Percentiles rank a stretch among this genome's conserved stretches.
Conservation (phyloP, 2,113 vertebrate genomes). For the Labeo rohita region DNA sequence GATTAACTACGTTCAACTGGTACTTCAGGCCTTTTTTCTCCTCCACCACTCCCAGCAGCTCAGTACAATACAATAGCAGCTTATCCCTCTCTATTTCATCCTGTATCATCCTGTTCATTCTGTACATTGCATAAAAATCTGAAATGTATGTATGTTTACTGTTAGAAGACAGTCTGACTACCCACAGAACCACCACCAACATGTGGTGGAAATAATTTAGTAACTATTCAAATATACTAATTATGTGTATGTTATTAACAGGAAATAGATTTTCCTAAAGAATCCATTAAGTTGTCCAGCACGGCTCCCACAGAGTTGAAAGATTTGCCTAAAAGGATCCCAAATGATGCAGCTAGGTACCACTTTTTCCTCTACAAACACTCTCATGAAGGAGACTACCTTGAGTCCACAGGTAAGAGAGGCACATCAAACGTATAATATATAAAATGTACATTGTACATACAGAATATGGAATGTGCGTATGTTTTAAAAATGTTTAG, state of each 20-base stretch:
- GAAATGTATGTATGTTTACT: background rate
- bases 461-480: background rate
- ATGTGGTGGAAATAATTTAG: background rate
- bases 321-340: conserved; percentile 91
- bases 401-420: conserved; percentile 90
- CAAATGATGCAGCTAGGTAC: conserved; percentile 92
- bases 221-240: background rate
- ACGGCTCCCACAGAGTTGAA: conserved; percentile 88
- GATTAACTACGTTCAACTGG: conserved; percentile 95
- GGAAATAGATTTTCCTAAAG: conserved; percentile 91
- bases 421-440: background rate
- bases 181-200: background rate
- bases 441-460: background rate
- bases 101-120: background rate
- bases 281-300: conserved; percentile 88
- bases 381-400: conserved; percentile 91
- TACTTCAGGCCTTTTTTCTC: conserved; percentile 70
- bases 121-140: background rate
- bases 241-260: conserved; percentile 65
- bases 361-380: conserved; percentile 98
- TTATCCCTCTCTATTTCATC: background rate
- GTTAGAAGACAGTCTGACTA: background rate
- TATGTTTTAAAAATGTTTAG: too few relatives aligned
- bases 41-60: background rate
- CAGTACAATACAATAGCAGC: background rate